Evolutionary conservation across 2,113 vertebrate species (phyloP), one percentile per base, ranked within the genome.

Genomic region (Lontra canadensis): DNA sequence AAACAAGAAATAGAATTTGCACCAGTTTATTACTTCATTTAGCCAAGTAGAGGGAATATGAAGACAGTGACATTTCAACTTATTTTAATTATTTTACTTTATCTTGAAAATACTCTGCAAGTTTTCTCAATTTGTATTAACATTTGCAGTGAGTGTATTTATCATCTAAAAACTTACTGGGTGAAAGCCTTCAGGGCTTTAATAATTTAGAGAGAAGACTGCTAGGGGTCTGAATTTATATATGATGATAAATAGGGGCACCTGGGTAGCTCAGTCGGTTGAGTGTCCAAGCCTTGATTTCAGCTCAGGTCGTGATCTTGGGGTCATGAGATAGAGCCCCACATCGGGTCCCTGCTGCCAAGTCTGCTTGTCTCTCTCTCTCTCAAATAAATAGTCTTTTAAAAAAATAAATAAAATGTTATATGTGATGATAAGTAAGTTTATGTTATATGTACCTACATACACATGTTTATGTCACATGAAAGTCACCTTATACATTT

Each of bases 1-100:
- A 99, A 99, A 96, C 98, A 98, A 59, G 98, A 99, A 94, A 99
- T 99, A 6, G 98, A 99, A 97, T 99, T 99, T 98, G 99, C 97
- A 2, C 99, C 99, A 13, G 99, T 99, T 99, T 94, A 98, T 99
- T 59, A 98, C 98, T 44, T 97, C 98, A 98, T 98, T 99, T 57
- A 98, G 98, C 97, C 73, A 98, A 67, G 84, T 61, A 20, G 98
- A 98, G 96, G 26, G 91, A 74, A 26, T 97, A 99, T 5, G 31
- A 71, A 82, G 97, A 98, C 0, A 99, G 98, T 97, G 98, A 98
- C 0, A 98, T 99, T 98, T 92, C 99, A 95, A 99, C 98, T 98
- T 99, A 98, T 79, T 98, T 99, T 71, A 61, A 61, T 61, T 52
- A 71, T 90, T 99, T 99, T 97, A 99, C 98, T 94, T 99, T 99